A percentile compares a stretch with the other conserved stretches of the same genome.
Conservation (phyloP, 2,797 vertebrate genomes). For the Siniperca undulata region DNA sequence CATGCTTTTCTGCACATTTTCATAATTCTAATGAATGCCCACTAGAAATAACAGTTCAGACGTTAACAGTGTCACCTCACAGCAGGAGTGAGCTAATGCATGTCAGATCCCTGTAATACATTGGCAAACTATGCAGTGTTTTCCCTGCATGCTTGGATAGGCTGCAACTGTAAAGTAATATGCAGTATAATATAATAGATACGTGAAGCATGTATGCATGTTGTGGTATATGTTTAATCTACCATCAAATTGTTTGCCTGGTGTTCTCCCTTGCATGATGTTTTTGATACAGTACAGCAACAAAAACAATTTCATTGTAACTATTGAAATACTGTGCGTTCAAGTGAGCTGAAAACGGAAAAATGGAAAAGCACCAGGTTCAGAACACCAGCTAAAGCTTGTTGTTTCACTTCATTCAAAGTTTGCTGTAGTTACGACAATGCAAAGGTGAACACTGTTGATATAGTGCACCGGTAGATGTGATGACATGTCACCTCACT, state of each 20-base stretch:
- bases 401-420: constrained; percentile 14
- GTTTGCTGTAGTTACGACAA: constrained; percentile 45
- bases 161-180: background rate
- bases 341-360: background rate
- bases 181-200: constrained; percentile 1
- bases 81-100: background rate
- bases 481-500: constrained; percentile 38
- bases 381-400: background rate
- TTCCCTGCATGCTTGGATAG: constrained; percentile 7
- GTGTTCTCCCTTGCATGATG: constrained; percentile 9
- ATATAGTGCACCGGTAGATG: constrained; percentile 39
- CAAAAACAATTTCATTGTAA: background rate
- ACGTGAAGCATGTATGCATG: constrained; percentile 21
- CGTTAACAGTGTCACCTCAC: background rate
- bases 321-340: background rate
- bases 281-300: background rate
- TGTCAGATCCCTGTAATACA: constrained; percentile 1
- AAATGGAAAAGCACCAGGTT: background rate
- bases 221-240: constrained; percentile 25
- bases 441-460: constrained; percentile 19
- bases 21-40: background rate
- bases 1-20: background rate
- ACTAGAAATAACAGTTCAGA: background rate
- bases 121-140: background rate
- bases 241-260: constrained; percentile 19